Evolutionary conservation across 2,888 invertebrate species (phyloP).

Genomic region (Trypoxylon attenuatum): DNA sequence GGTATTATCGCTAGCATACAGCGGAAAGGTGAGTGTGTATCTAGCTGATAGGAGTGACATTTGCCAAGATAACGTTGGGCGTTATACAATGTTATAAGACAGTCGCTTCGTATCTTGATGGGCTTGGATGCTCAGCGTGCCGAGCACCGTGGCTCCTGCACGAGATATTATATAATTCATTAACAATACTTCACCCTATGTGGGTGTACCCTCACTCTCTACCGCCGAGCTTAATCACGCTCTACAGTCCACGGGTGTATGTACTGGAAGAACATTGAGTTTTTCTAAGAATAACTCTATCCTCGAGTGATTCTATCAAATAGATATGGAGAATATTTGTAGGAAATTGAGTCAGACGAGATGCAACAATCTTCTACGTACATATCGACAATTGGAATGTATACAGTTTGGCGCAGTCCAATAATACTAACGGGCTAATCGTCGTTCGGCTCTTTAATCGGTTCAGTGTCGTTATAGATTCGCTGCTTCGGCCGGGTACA

Average conservation of each 20-base stretch:
- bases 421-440: slow-evolving; percentile 18
- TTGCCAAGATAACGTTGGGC: not conserved
- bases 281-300: not conserved
- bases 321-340: not conserved
- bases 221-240: not conserved
- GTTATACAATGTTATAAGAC: not conserved
- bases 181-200: not conserved
- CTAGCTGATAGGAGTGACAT: not conserved
- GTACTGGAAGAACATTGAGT: not conserved
- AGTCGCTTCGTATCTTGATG: not conserved
- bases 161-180: not conserved
- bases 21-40: not conserved
- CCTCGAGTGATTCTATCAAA: not conserved
- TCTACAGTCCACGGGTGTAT: not conserved
- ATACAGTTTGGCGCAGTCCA: too few species aligned
- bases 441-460: slow-evolving; percentile 12
- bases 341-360: not conserved
- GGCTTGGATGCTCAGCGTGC: not conserved
- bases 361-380: not conserved
- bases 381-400: not conserved
- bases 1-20: too few species aligned
- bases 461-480: slow-evolving; percentile 21
- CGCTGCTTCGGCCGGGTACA: slow-evolving; percentile 1
- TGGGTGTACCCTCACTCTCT: not conserved
- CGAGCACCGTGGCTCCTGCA: not conserved